Evolutionary conservation across 2,797 vertebrate genomes (phyloP).

Genomic region (Pagetopsis macropterus): DNA sequence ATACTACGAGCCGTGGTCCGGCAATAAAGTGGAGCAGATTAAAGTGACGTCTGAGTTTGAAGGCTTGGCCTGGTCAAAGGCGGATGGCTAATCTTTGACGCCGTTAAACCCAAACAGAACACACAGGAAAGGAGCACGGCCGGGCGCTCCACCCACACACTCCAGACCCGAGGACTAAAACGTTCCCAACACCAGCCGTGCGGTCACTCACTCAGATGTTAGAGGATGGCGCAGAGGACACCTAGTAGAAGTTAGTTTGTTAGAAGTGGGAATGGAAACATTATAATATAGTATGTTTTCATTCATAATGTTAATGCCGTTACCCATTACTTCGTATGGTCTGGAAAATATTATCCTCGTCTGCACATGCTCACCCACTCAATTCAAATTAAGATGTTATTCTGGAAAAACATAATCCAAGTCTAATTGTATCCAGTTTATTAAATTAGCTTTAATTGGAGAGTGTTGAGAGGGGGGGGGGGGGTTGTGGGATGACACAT

Average conservation of each 20-base stretch:
- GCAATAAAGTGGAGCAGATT: constrained; percentile 72
- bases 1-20: constrained; percentile 28
- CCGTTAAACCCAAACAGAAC: constrained; percentile 47
- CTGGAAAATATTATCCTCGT: too few species aligned
- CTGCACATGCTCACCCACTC: too few species aligned
- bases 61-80: constrained; percentile 48
- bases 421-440: too few species aligned
- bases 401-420: too few species aligned
- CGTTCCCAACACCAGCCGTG: background rate
- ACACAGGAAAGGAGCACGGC: constrained; percentile 44
- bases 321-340: too few species aligned
- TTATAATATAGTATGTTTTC: too few species aligned
- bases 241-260: background rate
- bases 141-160: constrained; percentile 22
- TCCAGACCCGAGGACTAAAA: constrained; percentile 28
- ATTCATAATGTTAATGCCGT: too few species aligned
- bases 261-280: background rate
- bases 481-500: too few species aligned
- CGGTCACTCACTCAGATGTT: background rate
- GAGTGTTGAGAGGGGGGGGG: too few species aligned
- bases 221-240: background rate
- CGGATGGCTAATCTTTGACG: constrained; percentile 80
- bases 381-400: too few species aligned
- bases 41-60: constrained; percentile 73
- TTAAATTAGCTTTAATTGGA: too few species aligned